Conservation (phyloP, 2,113 vertebrate genomes). For the Scolopax mira region DNA sequence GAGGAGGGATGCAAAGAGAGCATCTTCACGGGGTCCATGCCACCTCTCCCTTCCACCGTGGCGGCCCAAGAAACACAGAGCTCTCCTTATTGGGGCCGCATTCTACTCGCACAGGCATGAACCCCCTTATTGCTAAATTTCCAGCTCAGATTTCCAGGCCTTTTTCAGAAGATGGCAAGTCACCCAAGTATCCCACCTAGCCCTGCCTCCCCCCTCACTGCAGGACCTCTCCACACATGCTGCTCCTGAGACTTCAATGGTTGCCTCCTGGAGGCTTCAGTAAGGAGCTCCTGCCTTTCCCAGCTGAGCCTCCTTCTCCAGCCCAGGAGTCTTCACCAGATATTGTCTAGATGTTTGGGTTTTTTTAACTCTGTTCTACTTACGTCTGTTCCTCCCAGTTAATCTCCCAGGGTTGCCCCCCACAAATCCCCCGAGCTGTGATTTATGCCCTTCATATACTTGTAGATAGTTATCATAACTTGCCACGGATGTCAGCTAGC, state of each 20-base stretch:
- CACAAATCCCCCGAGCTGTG: not conserved
- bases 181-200: not conserved
- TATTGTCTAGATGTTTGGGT: not conserved
- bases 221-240: not conserved
- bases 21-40: fast-evolving
- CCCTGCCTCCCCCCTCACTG: not conserved
- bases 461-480: not conserved
- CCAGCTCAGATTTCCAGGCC: not conserved
- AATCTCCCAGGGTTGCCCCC: not conserved
- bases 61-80: not conserved
- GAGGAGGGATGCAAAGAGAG: too few relatives aligned
- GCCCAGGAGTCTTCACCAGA: not conserved
- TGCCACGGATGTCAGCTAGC: not conserved
- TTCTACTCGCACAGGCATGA: not conserved
- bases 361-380: not conserved
- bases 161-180: not conserved
- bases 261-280: not conserved
- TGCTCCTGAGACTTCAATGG: not conserved
- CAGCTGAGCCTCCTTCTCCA: not conserved
- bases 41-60: not conserved
- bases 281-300: not conserved
- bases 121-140: not conserved
- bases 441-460: constrained; percentile 23
- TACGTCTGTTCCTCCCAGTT: not conserved
- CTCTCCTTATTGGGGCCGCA: not conserved